Conservation (phyloP, 2,888 invertebrate species). For the Drosophila cracens region DNA sequence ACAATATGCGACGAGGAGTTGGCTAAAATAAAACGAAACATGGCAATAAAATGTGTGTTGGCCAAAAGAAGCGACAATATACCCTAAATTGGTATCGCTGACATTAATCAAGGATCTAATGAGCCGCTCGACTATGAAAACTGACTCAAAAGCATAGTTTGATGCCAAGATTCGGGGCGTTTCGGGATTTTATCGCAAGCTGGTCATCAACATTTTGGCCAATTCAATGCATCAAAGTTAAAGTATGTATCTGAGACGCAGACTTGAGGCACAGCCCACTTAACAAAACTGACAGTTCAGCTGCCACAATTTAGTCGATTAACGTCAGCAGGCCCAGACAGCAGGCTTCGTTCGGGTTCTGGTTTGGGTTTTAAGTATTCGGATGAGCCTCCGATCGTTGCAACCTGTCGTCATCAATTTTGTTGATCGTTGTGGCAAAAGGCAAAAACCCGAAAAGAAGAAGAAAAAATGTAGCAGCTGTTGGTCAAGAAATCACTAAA, state of each 20-base stretch:
- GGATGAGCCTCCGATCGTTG: conserved; percentile 41
- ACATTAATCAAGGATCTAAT: conserved; percentile 70
- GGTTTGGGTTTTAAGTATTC: conserved; percentile 8
- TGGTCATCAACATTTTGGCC: conserved; percentile 55
- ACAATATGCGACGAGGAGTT: not conserved
- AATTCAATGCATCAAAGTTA: conserved; percentile 64
- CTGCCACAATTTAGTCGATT: conserved; percentile 83
- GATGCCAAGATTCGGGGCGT: conserved; percentile 28
- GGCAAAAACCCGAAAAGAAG: conserved; percentile 31
- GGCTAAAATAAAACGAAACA: conserved; percentile 21
- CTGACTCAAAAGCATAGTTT: conserved; percentile 34
- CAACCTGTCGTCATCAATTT: conserved; percentile 84
- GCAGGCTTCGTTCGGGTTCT: conserved; percentile 22
- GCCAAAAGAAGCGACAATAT: conserved; percentile 51
- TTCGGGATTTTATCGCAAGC: conserved; percentile 42
- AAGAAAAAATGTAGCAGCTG: conserved; percentile 62
- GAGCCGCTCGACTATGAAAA: conserved; percentile 30
- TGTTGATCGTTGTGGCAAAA: conserved; percentile 17
- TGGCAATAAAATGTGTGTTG: conserved; percentile 44
- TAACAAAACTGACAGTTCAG: conserved; percentile 81
- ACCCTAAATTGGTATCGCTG: conserved; percentile 40
- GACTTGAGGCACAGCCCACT: conserved; percentile 66
- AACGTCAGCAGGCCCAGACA: conserved; percentile 69
- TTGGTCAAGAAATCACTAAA: conserved; percentile 66
- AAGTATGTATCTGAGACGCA: conserved; percentile 27